Base-by-base conservation (phyloP, 2,113 vertebrate species). In the Dicrurus megarhynchus region DNA sequence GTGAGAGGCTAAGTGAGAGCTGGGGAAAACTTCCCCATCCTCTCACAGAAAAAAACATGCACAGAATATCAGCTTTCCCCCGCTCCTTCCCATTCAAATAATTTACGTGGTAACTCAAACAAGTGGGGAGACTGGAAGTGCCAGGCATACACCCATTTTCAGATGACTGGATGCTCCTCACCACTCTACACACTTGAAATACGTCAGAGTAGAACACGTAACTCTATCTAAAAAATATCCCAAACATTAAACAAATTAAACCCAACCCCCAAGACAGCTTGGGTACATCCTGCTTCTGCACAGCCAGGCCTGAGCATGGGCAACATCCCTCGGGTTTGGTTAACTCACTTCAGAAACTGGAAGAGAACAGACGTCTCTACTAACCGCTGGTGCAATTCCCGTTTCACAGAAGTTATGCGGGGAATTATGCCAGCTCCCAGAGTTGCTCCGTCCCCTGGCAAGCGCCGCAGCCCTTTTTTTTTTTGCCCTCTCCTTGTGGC, bases 401-500 rank as follows among this genome's bases (percentile, higher is more conserved):
- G 83, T 24, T 89, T 33, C 32, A 19, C 89, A 63, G 39, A 93
- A 95, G 95, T 93, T 96, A 80, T 55, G 91, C 21, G 76, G 86
- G 89, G 92, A 95, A 95, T 81, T 19, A 55, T 15, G 83, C 85
- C 90, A 96, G 78, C 84, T 95, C 89, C 56, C 70, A 46, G 77
- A 79, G 47, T 23, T 65, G 33, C 84, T 94, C 84, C 18, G 37
- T 49, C 26, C 87, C 6, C 89, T 94, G 95, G 30, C 84, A 85
- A 93, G 65, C 7, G 26, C 65, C 44, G 33, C 73, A 64, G 69
- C 21, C 44, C 50, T 11, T 33, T 28, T 37, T 56, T 23, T 26
- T 7, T 56, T 47, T 20, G 0, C 21, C 22, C 16, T 37, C 27
- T 82, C 75, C 70, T 60, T 65, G 75, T 46, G 93, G 73, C 90